phyloP scores from a whole-genome alignment of 2,888 invertebrate species.

The Galerucella nymphaeae region DNA sequence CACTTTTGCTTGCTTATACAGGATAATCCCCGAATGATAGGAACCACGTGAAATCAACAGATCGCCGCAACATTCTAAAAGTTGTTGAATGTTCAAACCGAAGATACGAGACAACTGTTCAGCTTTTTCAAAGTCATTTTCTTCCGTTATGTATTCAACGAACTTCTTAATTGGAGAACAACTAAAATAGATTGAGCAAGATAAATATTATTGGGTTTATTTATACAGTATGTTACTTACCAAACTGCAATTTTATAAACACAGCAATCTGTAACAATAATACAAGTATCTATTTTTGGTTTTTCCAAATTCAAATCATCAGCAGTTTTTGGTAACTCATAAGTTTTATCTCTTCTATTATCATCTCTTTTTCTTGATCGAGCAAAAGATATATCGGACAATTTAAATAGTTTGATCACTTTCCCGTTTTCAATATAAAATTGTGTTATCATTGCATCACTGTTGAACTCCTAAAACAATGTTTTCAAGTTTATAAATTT shows the following conservation, averaged over 20 bases:
- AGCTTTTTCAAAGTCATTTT: conserved; percentile 69
- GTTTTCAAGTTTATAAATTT: background rate
- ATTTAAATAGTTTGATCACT: conserved; percentile 67
- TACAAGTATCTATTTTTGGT: conserved; percentile 69
- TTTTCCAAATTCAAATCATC: conserved; percentile 66
- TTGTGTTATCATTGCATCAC: conserved; percentile 69
- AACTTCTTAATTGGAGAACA: conserved; percentile 67
- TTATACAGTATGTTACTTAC: conserved; percentile 59
- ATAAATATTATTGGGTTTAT: background rate
- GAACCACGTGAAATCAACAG: conserved; percentile 79
- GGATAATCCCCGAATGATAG: conserved; percentile 80
- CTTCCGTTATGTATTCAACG: conserved; percentile 69
- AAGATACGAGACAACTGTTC: conserved; percentile 71
- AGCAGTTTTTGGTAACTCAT: conserved; percentile 64
- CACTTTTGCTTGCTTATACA: conserved; percentile 76
- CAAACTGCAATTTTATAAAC: conserved; percentile 71
- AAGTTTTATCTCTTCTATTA: conserved; percentile 56
- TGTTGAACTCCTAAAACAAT: conserved; percentile 68
- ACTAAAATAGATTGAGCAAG: conserved; percentile 48
- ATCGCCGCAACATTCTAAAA: conserved; percentile 85
- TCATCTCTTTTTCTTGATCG: conserved; percentile 57
- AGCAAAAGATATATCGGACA: conserved; percentile 63
- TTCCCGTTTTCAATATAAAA: conserved; percentile 68
- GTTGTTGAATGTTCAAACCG: conserved; percentile 72
- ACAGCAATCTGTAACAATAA: conserved; percentile 71